Conservation (phyloP, 2,113 vertebrate genomes). For the Saimiri boliviensis region DNA sequence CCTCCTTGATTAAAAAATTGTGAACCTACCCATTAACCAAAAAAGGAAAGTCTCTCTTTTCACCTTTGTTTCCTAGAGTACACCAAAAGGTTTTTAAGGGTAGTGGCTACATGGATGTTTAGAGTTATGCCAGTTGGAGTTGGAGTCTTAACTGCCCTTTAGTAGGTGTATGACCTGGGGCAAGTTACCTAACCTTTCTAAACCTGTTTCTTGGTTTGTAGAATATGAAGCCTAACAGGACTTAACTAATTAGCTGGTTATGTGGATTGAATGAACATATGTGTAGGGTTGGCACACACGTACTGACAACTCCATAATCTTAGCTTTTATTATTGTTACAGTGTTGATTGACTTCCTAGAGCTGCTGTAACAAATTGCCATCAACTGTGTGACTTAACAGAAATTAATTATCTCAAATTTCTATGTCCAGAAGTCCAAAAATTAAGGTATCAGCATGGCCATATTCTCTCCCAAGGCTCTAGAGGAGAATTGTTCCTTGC, state of each 20-base stretch:
- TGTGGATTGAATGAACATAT: background rate
- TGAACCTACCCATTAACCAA: background rate
- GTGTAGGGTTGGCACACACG: too few species aligned
- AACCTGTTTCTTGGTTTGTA: background rate
- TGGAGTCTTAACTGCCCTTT: background rate
- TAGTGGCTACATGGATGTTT: background rate
- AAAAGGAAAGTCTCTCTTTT: background rate
- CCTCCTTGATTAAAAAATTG: background rate
- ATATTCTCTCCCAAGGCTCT: background rate
- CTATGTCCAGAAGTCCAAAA: background rate
- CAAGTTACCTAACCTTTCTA: background rate
- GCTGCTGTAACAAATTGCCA: background rate
- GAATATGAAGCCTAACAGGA: background rate
- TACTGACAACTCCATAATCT: background rate
- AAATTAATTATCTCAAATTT: background rate
- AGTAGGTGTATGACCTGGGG: background rate
- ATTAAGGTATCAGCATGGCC: background rate
- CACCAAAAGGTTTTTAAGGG: background rate
- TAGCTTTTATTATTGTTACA: background rate
- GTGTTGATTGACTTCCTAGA: background rate
- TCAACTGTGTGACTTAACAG: background rate
- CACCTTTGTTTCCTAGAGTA: background rate
- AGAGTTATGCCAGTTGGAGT: background rate
- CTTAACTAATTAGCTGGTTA: background rate
- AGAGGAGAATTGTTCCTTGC: background rate